Base-by-base conservation (phyloP, 1,140 invertebrate genomes). In the Panagrolaimus sp. region DNA sequence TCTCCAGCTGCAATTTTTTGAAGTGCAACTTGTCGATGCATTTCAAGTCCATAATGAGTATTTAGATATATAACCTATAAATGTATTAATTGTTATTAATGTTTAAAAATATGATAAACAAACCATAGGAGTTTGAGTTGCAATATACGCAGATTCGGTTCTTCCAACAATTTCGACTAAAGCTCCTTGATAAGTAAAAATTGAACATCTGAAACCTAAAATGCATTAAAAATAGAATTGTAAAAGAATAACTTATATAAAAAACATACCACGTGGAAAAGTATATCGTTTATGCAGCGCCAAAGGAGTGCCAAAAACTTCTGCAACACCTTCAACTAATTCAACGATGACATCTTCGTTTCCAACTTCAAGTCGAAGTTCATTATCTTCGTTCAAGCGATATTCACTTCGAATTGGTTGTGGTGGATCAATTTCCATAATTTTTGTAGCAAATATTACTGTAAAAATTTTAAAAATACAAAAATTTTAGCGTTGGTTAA, bases 291-390 rank as follows among this genome's bases (percentile, higher is more conserved):
- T 96, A 26, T 91, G 91, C 84, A 92, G 91, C 0, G 95, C 91
- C 68, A 99, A 82, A 85, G 98, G 95, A 0, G 94, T 94, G 0
- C 96, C 96, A 87, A 98, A 99, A 58, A 98, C 88, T 87, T 98
- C 96, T 0, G 92, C 94, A 73, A 90, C 87, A 9, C 94, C 95
- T 81, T 80, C 70, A 32, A 81, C 46, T 17, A 82, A 63, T 69
- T 82, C 82, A 8, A 83, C 21, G 15, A 75, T 64, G 24, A 82
- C 71, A 15, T 79, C 79, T 43, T 79, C 73, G 17, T 64, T 67
- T 3, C 58, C 74, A 32, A 73, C 73, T 63, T 76, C 75, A n/a
- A 76, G 26, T n/a, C 75, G 71, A 28, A 76, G 68, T 58, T 76
- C 75, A 62, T 78, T 70, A 21, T 76, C 75, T 68, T 70, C 74